phyloP scores from a whole-genome alignment of 2,113 vertebrate genomes.

The Castor canadensis region DNA sequence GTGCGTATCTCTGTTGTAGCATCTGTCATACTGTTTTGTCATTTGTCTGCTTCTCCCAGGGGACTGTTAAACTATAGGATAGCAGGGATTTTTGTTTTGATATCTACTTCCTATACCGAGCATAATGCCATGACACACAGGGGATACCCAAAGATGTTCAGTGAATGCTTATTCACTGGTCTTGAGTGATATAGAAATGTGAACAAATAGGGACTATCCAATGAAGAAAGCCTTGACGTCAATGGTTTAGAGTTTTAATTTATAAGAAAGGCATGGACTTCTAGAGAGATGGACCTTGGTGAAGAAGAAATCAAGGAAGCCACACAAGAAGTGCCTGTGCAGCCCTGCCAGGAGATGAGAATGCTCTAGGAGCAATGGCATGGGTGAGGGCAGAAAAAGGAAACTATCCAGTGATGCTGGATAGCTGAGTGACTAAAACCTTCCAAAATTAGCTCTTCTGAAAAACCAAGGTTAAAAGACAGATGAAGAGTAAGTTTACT shows the following conservation, averaged over 20 bases:
- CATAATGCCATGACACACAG: too few species aligned
- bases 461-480: not conserved
- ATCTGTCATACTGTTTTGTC: not conserved
- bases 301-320: not conserved
- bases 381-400: not conserved
- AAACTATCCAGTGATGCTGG: fast-evolving
- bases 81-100: not conserved
- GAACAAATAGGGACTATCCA: not conserved
- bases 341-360: not conserved
- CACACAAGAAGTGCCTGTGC: not conserved
- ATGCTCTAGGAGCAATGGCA: fast-evolving
- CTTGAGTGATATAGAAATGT: not conserved
- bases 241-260: not conserved
- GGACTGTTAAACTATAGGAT: not conserved
- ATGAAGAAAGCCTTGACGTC: not conserved
- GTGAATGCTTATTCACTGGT: not conserved
- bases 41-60: not conserved
- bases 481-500: not conserved
- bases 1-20: not conserved
- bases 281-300: not conserved
- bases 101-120: not conserved
- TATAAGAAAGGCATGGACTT: not conserved
- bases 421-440: not conserved
- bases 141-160: not conserved
- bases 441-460: not conserved